A percentile compares a stretch with the other conserved stretches of the same genome.
Conservation (phyloP, 2,113 vertebrate species). For the Columbina picui region DNA sequence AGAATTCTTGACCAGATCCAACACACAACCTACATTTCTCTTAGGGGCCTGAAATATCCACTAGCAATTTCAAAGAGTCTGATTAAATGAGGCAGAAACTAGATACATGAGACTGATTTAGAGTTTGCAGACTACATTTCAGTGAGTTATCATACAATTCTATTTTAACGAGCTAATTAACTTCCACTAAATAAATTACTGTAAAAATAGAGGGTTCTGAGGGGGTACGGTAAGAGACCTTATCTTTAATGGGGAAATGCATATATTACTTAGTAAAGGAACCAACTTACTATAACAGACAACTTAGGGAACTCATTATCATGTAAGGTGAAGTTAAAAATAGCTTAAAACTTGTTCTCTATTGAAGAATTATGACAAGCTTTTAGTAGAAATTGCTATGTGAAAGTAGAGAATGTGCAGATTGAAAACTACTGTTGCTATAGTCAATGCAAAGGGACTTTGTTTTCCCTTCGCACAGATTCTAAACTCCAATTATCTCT, state of each 20-base stretch:
- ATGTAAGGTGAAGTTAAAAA: background rate
- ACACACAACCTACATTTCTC: background rate
- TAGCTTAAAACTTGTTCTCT: background rate
- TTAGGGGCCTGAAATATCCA: background rate
- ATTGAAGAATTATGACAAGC: background rate
- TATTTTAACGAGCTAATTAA: background rate
- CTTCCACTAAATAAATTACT: background rate
- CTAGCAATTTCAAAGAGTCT: background rate
- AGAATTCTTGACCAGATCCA: background rate
- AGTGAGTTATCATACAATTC: background rate
- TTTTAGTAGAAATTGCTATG: background rate
- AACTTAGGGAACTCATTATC: background rate
- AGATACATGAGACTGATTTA: background rate
- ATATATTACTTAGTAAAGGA: background rate
- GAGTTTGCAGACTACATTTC: background rate
- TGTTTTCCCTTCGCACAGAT: background rate
- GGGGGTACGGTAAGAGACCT: background rate
- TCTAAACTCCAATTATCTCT: background rate
- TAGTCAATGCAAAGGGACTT: background rate
- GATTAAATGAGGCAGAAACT: background rate
- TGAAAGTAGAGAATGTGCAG: background rate
- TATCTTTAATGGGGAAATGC: background rate
- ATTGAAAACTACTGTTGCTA: background rate
- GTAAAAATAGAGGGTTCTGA: background rate
- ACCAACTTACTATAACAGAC: background rate